Conservation (phyloP, 2,888 invertebrate species). For the Erpobdella octoculata region DNA sequence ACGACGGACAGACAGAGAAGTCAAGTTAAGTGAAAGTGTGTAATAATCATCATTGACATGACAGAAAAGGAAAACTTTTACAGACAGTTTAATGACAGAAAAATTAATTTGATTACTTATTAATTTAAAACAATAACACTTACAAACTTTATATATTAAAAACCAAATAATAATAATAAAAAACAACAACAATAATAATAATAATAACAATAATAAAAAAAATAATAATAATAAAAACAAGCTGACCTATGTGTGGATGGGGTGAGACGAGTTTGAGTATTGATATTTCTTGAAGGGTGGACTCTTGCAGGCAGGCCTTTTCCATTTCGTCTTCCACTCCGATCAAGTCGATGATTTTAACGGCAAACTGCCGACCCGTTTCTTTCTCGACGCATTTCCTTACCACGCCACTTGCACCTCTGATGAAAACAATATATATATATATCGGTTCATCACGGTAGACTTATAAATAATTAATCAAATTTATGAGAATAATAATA, state of each 20-base stretch:
- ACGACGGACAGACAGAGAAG: no score
- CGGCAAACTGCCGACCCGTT: constrained; percentile 87
- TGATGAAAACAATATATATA: constrained; percentile 36
- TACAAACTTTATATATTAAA: neutral
- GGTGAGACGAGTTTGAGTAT: constrained; percentile 85
- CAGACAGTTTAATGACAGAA: no score
- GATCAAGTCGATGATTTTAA: constrained; percentile 88
- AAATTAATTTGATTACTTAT: neutral
- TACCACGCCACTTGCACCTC: constrained; percentile 94
- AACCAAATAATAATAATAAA: neutral
- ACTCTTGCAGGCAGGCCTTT: constrained; percentile 63
- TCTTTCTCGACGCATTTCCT: constrained; percentile 90
- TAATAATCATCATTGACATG: no score
- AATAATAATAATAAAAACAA: neutral
- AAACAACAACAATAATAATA: neutral
- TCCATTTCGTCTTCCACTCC: constrained; percentile 60
- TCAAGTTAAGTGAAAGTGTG: no score
- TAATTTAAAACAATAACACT: neutral
- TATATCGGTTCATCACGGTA: no score
- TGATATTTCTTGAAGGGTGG: constrained; percentile 84
- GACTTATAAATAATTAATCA: no score
- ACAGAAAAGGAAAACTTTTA: no score
- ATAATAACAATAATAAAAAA: neutral
- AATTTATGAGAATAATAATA: neutral
- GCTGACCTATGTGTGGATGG: constrained; percentile 92